phyloP scores from a whole-genome alignment of 1,140 invertebrate species.

The Lucilia cuprina region DNA sequence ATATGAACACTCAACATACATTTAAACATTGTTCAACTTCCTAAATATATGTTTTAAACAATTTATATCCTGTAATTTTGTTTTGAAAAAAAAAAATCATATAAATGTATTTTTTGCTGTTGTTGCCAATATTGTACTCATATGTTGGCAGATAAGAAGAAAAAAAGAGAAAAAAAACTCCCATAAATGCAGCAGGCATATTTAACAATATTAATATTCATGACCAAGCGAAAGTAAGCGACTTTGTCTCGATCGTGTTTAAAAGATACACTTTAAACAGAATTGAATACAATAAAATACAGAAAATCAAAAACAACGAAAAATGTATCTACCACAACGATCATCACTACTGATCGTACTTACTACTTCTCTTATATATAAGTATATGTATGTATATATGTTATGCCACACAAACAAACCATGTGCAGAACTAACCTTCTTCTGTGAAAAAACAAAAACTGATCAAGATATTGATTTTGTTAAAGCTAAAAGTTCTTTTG shows the following conservation, averaged over 20 bases:
- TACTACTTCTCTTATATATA: background rate
- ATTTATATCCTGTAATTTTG: constrained; percentile 12
- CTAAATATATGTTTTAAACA: background rate
- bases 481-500: constrained; percentile 8
- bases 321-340: background rate
- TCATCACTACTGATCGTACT: background rate
- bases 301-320: background rate
- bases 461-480: constrained; percentile 5
- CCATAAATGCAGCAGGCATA: constrained; percentile 12
- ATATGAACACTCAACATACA: background rate
- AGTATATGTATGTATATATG: too few relatives aligned
- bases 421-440: background rate
- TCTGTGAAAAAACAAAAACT: background rate
- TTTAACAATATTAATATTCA: constrained; percentile 37
- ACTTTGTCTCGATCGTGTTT: constrained; percentile 35
- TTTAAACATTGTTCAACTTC: background rate
- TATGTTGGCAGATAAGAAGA: background rate
- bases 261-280: constrained; percentile 21
- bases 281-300: background rate
- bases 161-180: background rate
- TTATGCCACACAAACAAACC: background rate
- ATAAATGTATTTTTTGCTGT: background rate
- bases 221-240: constrained; percentile 37
- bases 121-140: background rate
- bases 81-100: background rate